A percentile compares a stretch with the other conserved stretches of the same genome.
These are phyloP conservation scores for Palaemon carinicauda DNA, from an alignment of 1,140 invertebrate species.

Conservation along the genomic window DNA sequence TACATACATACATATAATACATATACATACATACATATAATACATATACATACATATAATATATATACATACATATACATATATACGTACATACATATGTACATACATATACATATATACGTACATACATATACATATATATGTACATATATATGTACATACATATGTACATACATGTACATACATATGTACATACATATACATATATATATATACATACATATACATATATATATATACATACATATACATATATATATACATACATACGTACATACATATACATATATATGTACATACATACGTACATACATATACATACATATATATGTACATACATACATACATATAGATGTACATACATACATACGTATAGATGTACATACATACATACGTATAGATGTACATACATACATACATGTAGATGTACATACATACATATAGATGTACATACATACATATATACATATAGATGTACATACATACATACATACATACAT, in stretches of 20 bases:
- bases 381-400: no score
- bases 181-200: neutral
- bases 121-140: neutral
- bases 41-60: neutral
- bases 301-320: no score
- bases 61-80: neutral
- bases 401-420: no score
- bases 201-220: neutral
- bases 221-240: neutral
- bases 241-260: neutral
- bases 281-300: no score
- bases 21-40: neutral
- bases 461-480: no score
- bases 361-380: no score
- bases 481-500: neutral
- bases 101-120: neutral
- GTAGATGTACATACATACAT: no score
- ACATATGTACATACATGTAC: neutral
- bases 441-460: no score
- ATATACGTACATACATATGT: neutral
- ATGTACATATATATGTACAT: neutral
- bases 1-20: neutral
- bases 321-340: no score
- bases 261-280: no score
- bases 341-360: no score